Evolutionary conservation across 1,140 invertebrate species (phyloP), one percentile per base, ranked within the genome.

Genomic region (Formica selysi): DNA sequence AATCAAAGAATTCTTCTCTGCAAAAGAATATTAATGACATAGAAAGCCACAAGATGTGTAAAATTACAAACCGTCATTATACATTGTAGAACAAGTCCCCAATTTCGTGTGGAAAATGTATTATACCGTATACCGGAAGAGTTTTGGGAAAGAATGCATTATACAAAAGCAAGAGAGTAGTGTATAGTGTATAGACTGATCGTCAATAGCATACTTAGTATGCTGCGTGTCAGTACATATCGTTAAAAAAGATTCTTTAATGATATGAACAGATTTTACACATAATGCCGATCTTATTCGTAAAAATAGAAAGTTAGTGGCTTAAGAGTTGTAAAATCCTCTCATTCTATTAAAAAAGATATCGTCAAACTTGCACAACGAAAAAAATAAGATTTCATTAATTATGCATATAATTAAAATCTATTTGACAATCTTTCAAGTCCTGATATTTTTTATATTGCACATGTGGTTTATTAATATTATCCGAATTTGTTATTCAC

Each of bases 221-320:
- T 57, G 11, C 11, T n/a, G 5, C 19, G 38, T 51, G 54, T 26
- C 26, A 13, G 16, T 11, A 54, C 4, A n/a, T 70, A 38, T 29
- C 44, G 16, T 10, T 26, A 44, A 11, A 44, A 81, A 81, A 68
- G 10, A 29, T 59, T 48, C 11, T 57, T n/a, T 57, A 79, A 79
- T 29, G 38, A 10, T 51, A 51, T 19, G 16, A 70, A 48, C 13
- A 19, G 62, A 41, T 19, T 13, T 67, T 67, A 32, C n/a, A 22
- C 1, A 26, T 36, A 51, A 65, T 36, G n/a, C 3, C 41, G 11
- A 36, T 32, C 4, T 68, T 26, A 36, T 65, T 78, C 6, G 11
- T 44, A 44, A 78, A 44, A 65, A 8, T 62, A 61, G 10, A 44
- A 3, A 44, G 59, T 76, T 38, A 67, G 8, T 19, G 64, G 32